phyloP scores from a whole-genome alignment of 1,140 invertebrate genomes.

The Diorhabda sublineata region DNA sequence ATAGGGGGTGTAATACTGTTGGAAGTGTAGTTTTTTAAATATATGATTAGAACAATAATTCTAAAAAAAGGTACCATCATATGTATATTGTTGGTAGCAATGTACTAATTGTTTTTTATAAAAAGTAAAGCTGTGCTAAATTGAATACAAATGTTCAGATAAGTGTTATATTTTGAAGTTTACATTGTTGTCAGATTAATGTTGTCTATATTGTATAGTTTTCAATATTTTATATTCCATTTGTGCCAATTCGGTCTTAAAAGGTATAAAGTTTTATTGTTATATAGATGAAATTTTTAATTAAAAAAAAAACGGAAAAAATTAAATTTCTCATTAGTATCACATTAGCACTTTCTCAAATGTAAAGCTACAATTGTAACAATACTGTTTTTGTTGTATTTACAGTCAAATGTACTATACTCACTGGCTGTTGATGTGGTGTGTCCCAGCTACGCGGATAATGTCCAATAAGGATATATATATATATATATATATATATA shows the following conservation, averaged over 20 bases:
- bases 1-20: too few species aligned
- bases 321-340: neutral
- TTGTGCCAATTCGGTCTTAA: neutral
- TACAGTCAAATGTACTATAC: conserved; percentile 40
- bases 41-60: too few species aligned
- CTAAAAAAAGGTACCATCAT: too few species aligned
- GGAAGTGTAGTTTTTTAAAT: too few species aligned
- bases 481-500: too few species aligned
- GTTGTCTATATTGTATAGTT: conserved; percentile 1
- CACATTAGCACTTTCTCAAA: neutral
- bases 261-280: neutral
- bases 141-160: too few species aligned
- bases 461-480: too few species aligned
- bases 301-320: neutral
- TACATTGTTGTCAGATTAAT: neutral
- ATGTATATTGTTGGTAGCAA: too few species aligned
- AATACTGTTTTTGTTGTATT: neutral
- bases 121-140: too few species aligned
- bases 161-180: too few species aligned
- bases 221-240: neutral
- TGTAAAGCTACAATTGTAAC: neutral
- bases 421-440: conserved; percentile 34
- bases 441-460: neutral
- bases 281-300: neutral
- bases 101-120: too few species aligned